phyloP scores from a whole-genome alignment of 1,140 invertebrate species.

The Proales similis region DNA sequence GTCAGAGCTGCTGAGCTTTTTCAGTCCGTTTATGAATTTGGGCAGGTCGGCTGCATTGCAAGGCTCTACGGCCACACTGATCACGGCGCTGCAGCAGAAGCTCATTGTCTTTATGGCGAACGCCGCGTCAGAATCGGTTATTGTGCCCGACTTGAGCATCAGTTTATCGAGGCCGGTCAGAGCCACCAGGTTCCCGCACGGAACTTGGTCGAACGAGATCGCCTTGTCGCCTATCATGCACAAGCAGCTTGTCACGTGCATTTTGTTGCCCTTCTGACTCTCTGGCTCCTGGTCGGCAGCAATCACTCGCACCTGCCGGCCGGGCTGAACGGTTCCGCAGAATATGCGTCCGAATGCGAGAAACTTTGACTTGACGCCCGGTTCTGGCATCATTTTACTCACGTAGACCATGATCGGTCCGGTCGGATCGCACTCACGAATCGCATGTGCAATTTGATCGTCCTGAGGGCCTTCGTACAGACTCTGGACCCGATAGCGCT shows the following conservation, averaged over 20 bases:
- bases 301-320: constrained; percentile 69
- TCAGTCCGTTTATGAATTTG: constrained; percentile 92
- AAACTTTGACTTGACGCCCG: constrained; percentile 91
- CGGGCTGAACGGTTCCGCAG: constrained; percentile 82
- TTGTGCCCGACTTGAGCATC: constrained; percentile 97
- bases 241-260: constrained; percentile 68
- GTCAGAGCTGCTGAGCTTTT: constrained; percentile 97
- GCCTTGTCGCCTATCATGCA: constrained; percentile 99
- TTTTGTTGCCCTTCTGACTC: constrained; percentile 69
- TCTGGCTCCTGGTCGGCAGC: constrained; percentile 93
- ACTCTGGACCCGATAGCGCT: constrained; percentile 98
- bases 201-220: constrained; percentile 98
- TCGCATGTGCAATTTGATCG: constrained; percentile 43
- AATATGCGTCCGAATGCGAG: constrained; percentile 99
- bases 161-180: constrained; percentile 99
- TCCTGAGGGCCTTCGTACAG: constrained; percentile 65
- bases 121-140: constrained; percentile 96
- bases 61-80: constrained; percentile 96
- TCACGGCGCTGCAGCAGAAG: constrained; percentile 98
- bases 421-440: constrained; percentile 83
- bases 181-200: constrained; percentile 98
- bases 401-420: constrained; percentile 99
- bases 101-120: constrained; percentile 84
- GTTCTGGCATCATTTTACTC: constrained; percentile 99
- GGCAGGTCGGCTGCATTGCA: constrained; percentile 98